A percentile compares a stretch with the other conserved stretches of the same genome.
These are phyloP conservation scores for Gallirallus australis DNA, from an alignment of 2,797 vertebrate genomes.

Conservation along the genomic window DNA sequence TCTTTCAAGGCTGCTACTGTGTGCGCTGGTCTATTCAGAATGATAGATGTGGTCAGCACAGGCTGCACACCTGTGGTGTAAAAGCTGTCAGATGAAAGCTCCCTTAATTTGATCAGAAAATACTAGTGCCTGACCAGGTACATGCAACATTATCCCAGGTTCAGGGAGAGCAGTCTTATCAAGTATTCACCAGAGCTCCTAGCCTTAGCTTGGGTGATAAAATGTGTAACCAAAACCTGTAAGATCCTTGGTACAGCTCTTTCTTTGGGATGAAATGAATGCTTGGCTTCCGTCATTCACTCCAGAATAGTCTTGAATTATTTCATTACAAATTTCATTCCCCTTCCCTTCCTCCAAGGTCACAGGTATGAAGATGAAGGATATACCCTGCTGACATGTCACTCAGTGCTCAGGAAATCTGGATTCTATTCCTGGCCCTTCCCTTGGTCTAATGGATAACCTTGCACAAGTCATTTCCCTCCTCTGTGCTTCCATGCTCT, in stretches of 20 bases:
- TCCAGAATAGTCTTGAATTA: not conserved
- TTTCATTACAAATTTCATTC: not conserved
- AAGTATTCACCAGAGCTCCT: not conserved
- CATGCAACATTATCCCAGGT: not conserved
- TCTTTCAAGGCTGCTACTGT: constrained; percentile 7
- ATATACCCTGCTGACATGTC: constrained; percentile 24
- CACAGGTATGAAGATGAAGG: not conserved
- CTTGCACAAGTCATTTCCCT: not conserved
- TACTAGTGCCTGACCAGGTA: not conserved
- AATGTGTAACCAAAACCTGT: not conserved
- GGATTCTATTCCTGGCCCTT: constrained; percentile 38
- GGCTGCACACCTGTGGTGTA: not conserved
- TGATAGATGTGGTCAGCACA: not conserved
- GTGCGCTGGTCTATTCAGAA: not conserved
- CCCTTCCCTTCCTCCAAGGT: constrained; percentile 28
- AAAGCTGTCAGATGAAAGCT: constrained; percentile 17
- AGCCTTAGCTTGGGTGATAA: not conserved
- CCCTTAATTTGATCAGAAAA: constrained; percentile 35
- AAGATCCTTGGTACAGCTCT: not conserved
- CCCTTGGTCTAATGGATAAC: constrained; percentile 1
- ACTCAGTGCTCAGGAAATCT: constrained; percentile 37
- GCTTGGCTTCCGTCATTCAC: not conserved
- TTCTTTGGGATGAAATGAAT: not conserved
- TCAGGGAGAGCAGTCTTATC: not conserved
- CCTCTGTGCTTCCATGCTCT: not conserved